Evolutionary conservation across 1,140 invertebrate genomes (phyloP).

Genomic region (Drosophila varians): DNA sequence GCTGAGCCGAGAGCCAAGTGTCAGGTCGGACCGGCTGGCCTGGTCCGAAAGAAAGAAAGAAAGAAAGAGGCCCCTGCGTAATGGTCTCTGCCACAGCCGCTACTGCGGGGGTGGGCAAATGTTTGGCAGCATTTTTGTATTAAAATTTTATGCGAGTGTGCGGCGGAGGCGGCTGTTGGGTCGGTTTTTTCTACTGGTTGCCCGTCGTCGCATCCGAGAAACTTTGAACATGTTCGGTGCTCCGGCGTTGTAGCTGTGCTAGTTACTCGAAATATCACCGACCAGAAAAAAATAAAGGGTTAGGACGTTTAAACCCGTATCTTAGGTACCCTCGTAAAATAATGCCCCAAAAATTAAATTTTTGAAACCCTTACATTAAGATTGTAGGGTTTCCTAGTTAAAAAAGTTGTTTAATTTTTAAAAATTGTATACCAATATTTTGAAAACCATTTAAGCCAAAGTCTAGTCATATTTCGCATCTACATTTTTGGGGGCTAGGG

Average conservation of each 20-base stretch:
- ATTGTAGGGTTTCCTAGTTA: no score
- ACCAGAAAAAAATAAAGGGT: slow-evolving; percentile 55
- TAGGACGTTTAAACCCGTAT: slow-evolving; percentile 16
- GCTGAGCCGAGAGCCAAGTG: slow-evolving; percentile 39
- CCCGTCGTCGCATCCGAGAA: slow-evolving; percentile 67
- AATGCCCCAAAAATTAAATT: no score
- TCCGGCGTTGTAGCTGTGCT: slow-evolving; percentile 46
- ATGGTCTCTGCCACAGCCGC: slow-evolving; percentile 48
- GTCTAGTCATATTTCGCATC: background rate
- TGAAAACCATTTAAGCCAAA: background rate
- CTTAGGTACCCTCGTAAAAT: slow-evolving; percentile 12
- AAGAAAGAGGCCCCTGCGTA: slow-evolving; percentile 54
- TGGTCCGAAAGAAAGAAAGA: slow-evolving; percentile 12
- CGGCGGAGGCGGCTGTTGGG: slow-evolving; percentile 21
- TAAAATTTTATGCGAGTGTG: slow-evolving; percentile 63
- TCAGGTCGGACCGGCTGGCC: slow-evolving; percentile 38
- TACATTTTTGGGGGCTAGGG: background rate
- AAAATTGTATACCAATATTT: no score
- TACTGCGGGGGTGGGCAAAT: slow-evolving; percentile 59
- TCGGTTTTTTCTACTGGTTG: slow-evolving; percentile 39
- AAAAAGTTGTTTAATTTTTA: no score
- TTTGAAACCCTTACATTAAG: no score
- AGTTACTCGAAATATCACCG: slow-evolving; percentile 78
- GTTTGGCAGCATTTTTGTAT: slow-evolving; percentile 78
- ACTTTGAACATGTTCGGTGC: slow-evolving; percentile 74